Conservation (phyloP, 2,113 vertebrate genomes). For the Ovis canadensis region DNA sequence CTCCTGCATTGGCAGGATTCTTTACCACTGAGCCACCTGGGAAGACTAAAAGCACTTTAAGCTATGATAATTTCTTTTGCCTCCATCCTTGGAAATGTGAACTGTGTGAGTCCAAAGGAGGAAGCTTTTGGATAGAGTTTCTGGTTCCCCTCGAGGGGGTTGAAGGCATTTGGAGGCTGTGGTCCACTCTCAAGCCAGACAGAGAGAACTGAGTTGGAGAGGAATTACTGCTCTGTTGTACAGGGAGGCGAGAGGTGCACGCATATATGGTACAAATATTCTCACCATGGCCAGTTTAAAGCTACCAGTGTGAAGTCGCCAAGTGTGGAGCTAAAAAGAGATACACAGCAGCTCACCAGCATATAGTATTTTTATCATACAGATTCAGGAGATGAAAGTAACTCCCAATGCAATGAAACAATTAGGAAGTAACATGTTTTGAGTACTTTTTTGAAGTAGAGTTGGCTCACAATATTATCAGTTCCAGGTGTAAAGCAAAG, state of each 20-base stretch:
- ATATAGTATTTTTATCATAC: neutral
- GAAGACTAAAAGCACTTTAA: neutral
- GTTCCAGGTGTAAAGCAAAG: neutral
- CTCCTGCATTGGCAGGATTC: neutral
- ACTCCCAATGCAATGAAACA: neutral
- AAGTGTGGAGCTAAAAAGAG: neutral
- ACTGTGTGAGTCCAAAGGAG: neutral
- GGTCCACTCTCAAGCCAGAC: neutral
- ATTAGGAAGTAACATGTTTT: neutral
- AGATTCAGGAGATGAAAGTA: neutral
- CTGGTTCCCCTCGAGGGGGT: neutral
- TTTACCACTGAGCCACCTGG: neutral
- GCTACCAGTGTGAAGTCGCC: neutral
- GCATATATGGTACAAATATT: neutral
- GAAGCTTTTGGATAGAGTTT: neutral
- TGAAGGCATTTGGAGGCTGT: neutral
- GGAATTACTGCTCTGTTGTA: neutral
- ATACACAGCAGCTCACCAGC: neutral
- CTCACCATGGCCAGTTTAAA: accelerated
- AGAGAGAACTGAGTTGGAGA: neutral
- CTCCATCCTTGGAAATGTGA: neutral
- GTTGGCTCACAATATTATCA: neutral
- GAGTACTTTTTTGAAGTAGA: neutral
- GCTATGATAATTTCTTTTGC: neutral
- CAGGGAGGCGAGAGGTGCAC: neutral